These are phyloP conservation scores for Harlomillsia oculata DNA, from an alignment of 1,140 invertebrate genomes.

Conservation along the genomic window DNA sequence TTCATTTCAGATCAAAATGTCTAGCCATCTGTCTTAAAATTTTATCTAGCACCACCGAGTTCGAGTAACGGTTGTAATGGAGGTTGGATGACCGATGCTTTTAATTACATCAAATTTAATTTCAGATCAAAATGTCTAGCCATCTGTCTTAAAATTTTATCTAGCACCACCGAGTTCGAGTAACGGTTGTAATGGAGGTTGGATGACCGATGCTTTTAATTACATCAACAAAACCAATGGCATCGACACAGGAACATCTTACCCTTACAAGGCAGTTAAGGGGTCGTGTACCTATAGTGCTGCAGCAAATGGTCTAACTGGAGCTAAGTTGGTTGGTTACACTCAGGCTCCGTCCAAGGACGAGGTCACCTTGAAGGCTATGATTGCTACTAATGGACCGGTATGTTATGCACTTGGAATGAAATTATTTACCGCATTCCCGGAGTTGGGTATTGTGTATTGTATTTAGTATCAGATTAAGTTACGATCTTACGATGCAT, in stretches of 20 bases:
- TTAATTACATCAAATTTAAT: conserved; percentile 36
- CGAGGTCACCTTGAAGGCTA: not conserved
- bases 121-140: not conserved
- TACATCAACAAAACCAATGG: conserved; percentile 39
- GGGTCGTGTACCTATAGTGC: not conserved
- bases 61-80: conserved; percentile 42
- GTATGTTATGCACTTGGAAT: no score
- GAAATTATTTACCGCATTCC: no score
- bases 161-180: conserved; percentile 40
- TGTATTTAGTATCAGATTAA: no score
- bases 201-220: conserved; percentile 40
- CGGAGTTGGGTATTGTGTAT: no score
- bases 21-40: not conserved
- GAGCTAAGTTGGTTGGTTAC: not conserved
- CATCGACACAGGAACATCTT: conserved; percentile 15
- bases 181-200: conserved; percentile 43
- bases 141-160: not conserved
- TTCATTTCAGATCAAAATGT: not conserved
- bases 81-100: conserved; percentile 42
- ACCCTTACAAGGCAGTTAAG: conserved; percentile 22
- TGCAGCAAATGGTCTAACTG: not conserved
- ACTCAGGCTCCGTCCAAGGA: not conserved
- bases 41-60: conserved; percentile 40
- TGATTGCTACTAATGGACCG: not conserved
- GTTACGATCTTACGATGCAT: no score